Evolutionary conservation across 2,797 vertebrate genomes (phyloP), one percentile per base, ranked within the genome.

Genomic region (Poeciliopsis gracilis): DNA sequence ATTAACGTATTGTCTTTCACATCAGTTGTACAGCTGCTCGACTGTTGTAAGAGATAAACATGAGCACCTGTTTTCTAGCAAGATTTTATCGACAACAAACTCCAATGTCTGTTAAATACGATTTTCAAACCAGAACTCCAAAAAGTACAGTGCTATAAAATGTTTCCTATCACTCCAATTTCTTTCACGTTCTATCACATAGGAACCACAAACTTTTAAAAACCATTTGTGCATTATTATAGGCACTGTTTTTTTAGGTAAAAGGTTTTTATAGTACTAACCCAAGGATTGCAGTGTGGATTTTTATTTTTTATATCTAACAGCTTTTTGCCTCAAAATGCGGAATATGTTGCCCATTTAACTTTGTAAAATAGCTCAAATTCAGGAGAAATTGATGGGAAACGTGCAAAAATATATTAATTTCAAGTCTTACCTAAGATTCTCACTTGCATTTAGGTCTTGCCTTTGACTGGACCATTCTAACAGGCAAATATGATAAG

Each of bases 1-100:
- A 89, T 90, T 73, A 78, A 77, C 33, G 85, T 90, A 94, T 95
- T 94, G 92, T 93, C 89, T 94, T 94, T 93, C 93, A 90, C 78
- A 77, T 89, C 79, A 51, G 79, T 83, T 81, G 77, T 84, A 77
- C 91, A 92, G 91, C 92, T 94, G 92, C 76, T 83, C n/a, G 76
- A 75, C 66, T 78, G 28, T 38, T 80, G 67, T 73, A 81, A 81
- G 82, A 75, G 77, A 89, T 79, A 78, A 88, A 89, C 81, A 77
- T 63, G 1, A 47, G 78, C 91, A 93, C 88, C 92, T 94, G 92
- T 93, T 91, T 25, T 84, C 78, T 67, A 69, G 30, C 25, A 78
- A 43, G 86, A 86, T 86, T 70, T 75, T 74, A 85, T 86, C 75
- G 79, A 61, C 71, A 67, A 57, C 33, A 47, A 63, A 78, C 38